Base-by-base conservation (phyloP, 2,888 invertebrate species). In the Mesorhabditis sp. region DNA sequence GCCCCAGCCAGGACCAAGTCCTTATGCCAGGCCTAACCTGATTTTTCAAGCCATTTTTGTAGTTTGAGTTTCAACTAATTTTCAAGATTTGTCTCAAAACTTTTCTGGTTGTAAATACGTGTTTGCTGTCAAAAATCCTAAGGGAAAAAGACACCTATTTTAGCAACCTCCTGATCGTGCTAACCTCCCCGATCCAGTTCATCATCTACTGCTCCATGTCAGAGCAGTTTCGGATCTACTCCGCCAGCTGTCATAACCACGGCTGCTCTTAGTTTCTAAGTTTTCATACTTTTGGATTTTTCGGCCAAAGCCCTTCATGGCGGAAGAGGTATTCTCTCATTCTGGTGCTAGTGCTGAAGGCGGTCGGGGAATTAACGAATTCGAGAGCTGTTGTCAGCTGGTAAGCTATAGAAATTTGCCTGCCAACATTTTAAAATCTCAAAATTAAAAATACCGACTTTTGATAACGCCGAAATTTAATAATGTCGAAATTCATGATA, bases 161-260 rank as follows among this genome's bases (percentile, higher is more conserved):
- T 84, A 93, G 92, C 5, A 95, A 94, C 88, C 93, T 95, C 88
- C 92, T 93, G 86, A 92, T 95, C 74, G 91, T 94, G 70, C 90
- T 93, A 63, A 93, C 93, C 65, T 94, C 94, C 87, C 94, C 94
- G 10, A 75, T 88, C 70, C 94, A 95, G 87, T 94, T 95, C 84
- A 93, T 93, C 73, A 94, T 95, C 77, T 95, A 95, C 85, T 95
- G 94, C 86, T 93, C 93, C 6, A 95, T 95, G 95, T 93, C 93
- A 45, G 89, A 93, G 50, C 94, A 94, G 86, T 95, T 95, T 87
- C 89, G 94, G 13, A 93, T 94, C 86, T n/a, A 94, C 94, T 94
- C 86, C 93, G 92, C 82, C 92, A 88, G 66, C 83, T 89, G 50
- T 94, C 94, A 85, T 80, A 79, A 10, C 74, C 80, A 5, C 70